These are phyloP conservation scores for Camelus dromedarius DNA, from an alignment of 2,113 vertebrate species.

Conservation along the genomic window DNA sequence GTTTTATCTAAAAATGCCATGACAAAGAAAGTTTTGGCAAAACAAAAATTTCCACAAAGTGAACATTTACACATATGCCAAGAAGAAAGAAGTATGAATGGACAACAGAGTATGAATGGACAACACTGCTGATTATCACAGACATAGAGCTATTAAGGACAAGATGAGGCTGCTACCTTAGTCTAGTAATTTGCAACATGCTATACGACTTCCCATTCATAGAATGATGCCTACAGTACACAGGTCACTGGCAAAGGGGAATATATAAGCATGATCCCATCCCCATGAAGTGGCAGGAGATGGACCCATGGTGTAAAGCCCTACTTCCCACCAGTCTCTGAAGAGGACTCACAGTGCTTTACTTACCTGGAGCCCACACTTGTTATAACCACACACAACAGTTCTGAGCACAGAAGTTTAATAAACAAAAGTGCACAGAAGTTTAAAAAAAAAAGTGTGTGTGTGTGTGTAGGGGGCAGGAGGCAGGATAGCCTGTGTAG, in stretches of 20 bases:
- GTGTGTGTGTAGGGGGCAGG: background rate
- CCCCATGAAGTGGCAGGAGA: background rate
- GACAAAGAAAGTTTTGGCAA: background rate
- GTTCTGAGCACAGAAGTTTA: background rate
- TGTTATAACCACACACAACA: background rate
- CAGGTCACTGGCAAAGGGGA: background rate
- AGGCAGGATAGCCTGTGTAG: background rate
- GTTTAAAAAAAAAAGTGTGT: background rate
- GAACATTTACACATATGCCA: background rate
- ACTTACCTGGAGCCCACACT: background rate
- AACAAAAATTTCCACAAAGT: slow-evolving; percentile 26
- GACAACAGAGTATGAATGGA: background rate
- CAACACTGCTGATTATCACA: background rate
- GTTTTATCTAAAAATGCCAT: slow-evolving; percentile 46
- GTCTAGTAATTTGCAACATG: background rate
- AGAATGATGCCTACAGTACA: background rate
- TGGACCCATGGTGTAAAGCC: background rate
- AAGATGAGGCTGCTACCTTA: background rate
- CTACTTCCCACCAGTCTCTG: background rate
- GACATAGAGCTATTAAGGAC: background rate
- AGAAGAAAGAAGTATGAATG: background rate
- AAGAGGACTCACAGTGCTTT: background rate
- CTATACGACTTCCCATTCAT: background rate
- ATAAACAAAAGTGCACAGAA: background rate
- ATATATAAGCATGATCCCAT: background rate